Conservation (phyloP, 2,797 vertebrate species). For the Danio jaintianensis region DNA sequence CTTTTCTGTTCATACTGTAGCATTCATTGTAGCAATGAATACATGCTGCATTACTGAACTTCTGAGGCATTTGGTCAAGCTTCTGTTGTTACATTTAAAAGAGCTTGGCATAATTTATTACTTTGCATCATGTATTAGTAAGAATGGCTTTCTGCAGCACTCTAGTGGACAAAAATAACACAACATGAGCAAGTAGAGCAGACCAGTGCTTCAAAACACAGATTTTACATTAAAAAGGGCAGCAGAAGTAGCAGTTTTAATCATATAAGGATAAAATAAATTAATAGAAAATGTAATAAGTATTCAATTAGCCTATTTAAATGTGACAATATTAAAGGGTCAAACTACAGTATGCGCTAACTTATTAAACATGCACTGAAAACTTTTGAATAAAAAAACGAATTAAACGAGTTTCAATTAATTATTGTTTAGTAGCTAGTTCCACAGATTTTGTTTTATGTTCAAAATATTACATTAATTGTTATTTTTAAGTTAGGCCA, state of each 20-base stretch:
- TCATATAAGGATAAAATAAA: not conserved
- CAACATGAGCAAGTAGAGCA: constrained; percentile 62
- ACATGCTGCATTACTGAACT: not conserved
- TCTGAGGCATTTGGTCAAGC: constrained; percentile 5
- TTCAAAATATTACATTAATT: too few relatives aligned
- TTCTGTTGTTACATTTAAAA: constrained; percentile 2
- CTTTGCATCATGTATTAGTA: constrained; percentile 44
- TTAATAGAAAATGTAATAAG: not conserved
- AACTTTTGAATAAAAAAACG: too few relatives aligned
- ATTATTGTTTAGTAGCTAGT: too few relatives aligned
- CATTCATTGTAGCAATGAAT: not conserved
- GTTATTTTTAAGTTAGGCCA: too few relatives aligned
- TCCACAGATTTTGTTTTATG: too few relatives aligned
- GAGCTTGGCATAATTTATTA: constrained; percentile 31
- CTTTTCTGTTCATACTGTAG: not conserved
- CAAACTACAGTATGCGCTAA: not conserved
- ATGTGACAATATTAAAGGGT: not conserved
- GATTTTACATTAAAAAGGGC: not conserved
- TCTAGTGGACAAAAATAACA: constrained; percentile 81
- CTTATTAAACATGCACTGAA: not conserved
- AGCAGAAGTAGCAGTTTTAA: not conserved
- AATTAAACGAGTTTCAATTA: too few relatives aligned
- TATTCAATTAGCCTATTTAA: too few relatives aligned
- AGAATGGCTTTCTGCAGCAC: constrained; percentile 77
- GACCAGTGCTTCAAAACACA: not conserved